Evolutionary conservation across 2,888 invertebrate genomes (phyloP).

Genomic region (Pyrgus malvae): DNA sequence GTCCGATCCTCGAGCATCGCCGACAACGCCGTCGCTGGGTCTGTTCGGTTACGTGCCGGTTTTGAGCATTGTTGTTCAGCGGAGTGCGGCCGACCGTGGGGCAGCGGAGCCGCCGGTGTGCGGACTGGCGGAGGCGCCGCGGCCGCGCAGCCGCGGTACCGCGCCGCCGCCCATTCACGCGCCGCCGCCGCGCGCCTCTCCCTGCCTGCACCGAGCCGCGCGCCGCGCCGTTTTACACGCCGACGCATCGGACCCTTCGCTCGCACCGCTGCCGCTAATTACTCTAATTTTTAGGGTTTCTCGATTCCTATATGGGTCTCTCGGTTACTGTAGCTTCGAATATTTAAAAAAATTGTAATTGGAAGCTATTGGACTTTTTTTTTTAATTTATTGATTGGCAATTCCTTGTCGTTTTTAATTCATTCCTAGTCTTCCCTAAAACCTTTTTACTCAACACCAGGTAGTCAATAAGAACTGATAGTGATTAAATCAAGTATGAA

Average conservation of each 20-base stretch:
- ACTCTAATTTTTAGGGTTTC: slow-evolving; percentile 39
- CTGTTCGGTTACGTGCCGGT: slow-evolving; percentile 70
- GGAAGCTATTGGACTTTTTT: too few relatives aligned
- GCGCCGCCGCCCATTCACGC: slow-evolving; percentile 57
- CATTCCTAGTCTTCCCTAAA: too few relatives aligned
- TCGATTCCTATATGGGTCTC: background rate
- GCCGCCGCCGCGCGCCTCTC: slow-evolving; percentile 48
- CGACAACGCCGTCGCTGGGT: slow-evolving; percentile 63
- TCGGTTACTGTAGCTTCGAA: background rate
- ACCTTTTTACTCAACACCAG: too few relatives aligned
- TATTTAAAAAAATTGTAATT: background rate
- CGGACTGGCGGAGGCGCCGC: slow-evolving; percentile 72
- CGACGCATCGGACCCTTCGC: slow-evolving; percentile 1
- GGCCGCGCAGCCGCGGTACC: slow-evolving; percentile 49
- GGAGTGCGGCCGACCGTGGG: slow-evolving; percentile 81
- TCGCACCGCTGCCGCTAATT: slow-evolving; percentile 37
- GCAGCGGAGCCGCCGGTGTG: slow-evolving; percentile 82
- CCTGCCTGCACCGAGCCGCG: slow-evolving; percentile 25
- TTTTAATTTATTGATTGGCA: too few relatives aligned
- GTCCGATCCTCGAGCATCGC: slow-evolving; percentile 72
- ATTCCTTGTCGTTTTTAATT: too few relatives aligned
- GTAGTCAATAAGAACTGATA: too few relatives aligned
- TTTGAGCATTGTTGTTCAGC: slow-evolving; percentile 79
- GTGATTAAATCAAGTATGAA: too few relatives aligned
- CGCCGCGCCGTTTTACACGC: background rate